Conservation (phyloP, 2,113 vertebrate species). For the Eonycteris spelaea region DNA sequence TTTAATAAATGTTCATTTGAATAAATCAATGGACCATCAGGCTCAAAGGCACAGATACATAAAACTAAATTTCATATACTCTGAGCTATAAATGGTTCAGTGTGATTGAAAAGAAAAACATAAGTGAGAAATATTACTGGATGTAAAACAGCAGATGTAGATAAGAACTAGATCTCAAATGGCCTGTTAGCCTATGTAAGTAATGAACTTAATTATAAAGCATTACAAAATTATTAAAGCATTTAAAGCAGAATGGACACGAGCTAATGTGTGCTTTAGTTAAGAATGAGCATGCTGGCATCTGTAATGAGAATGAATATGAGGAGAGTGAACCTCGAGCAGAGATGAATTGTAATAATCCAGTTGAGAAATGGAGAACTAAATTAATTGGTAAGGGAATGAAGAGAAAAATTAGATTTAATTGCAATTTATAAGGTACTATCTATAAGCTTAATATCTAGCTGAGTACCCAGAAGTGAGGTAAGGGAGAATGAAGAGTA, state of each 20-base stretch:
- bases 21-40: neutral
- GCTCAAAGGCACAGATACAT: neutral
- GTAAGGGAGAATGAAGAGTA: neutral
- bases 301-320: neutral
- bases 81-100: neutral
- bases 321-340: neutral
- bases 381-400: neutral
- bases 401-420: neutral
- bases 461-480: neutral
- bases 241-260: neutral
- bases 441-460: neutral
- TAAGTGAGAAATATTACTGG: neutral
- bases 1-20: neutral
- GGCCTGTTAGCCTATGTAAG: neutral
- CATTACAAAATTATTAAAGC: neutral
- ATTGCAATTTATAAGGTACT: neutral
- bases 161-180: neutral
- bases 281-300: neutral
- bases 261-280: neutral
- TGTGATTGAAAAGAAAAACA: neutral
- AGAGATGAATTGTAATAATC: neutral
- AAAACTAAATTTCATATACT: neutral
- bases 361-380: neutral
- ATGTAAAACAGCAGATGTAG: neutral
- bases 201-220: slow-evolving; percentile 11